Base-by-base conservation (phyloP, 1,140 invertebrate species). In the Pinna nobilis region DNA sequence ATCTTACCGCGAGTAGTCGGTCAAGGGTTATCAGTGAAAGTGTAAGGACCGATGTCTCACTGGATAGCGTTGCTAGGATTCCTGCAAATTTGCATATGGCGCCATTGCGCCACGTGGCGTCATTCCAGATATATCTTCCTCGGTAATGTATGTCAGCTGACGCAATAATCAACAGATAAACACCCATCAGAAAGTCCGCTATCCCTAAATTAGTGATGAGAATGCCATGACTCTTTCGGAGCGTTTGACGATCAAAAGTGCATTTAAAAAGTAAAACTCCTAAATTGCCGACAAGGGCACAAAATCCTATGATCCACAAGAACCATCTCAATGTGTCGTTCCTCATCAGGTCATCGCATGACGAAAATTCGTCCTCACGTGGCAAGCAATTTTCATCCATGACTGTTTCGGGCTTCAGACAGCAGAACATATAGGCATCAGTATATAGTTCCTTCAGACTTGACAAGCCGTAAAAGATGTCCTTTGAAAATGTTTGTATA, bases 151-250 rank as follows among this genome's bases (percentile, higher is more conserved):
- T 59, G 64, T 86, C 85, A 6, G 82, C 81, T 5, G 69, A 55
- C 9, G 79, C 86, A 35, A 87, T 86, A 18, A 85, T 78, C 11
- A 84, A n/a, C 41, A 87, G 33, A 55, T 86, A 87, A 0, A 86
- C 44, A 3, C 86, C 86, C 86, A 87, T 87, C 2, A 86, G 60
- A 35, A 86, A 74, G 49, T 87, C 86, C 7, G 85, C 77, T 1
- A 82, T 13, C 15, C 71, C 76, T 13, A 87, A 64, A 73, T 83
- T 86, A n/a, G 74, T 68, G 11, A 86, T 76, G 59, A 86, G 79
- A 20, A 80, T 51, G 20, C 74, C 76, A 72, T 79, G 70, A 20
- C 77, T 73, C 44, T 71, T 77, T 9, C 66, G 61, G 13, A 74
- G 53, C n/a, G 55, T 68, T 3, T 41, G 35, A 15, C 70, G 61